phyloP scores from a whole-genome alignment of 1,140 invertebrate species.

The Heliconius melpomene region DNA sequence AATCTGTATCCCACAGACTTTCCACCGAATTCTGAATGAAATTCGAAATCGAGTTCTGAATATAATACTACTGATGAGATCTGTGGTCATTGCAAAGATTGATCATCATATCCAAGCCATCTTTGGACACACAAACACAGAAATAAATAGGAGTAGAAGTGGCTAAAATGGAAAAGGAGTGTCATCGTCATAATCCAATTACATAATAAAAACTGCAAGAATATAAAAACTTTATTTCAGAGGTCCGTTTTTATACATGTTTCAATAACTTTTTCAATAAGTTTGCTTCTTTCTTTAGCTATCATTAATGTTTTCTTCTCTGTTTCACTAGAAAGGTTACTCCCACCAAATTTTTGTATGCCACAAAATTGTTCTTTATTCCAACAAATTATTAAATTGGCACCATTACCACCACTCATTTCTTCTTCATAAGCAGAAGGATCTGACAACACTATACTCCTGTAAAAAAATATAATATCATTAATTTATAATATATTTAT shows the following conservation, averaged over 20 bases:
- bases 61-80: too few species aligned
- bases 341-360: constrained; percentile 69
- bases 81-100: too few species aligned
- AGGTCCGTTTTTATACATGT: constrained; percentile 57
- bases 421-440: constrained; percentile 75
- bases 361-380: constrained; percentile 65
- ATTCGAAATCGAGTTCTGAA: too few species aligned
- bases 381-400: constrained; percentile 68
- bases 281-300: constrained; percentile 60
- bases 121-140: too few species aligned
- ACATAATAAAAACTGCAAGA: not conserved
- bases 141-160: too few species aligned
- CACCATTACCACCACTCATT: constrained; percentile 69
- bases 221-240: constrained; percentile 29
- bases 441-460: constrained; percentile 61
- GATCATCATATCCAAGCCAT: too few species aligned
- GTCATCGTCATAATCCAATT: not conserved
- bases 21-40: too few species aligned
- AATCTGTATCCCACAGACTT: too few species aligned
- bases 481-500: too few species aligned
- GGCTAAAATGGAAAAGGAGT: too few species aligned
- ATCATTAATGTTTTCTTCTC: constrained; percentile 63
- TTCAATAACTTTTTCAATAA: constrained; percentile 64
- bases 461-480: constrained; percentile 44
- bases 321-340: constrained; percentile 56